A percentile compares a stretch with the other conserved stretches of the same genome.
These are phyloP conservation scores for Megalurothrips usitatus DNA, from an alignment of 2,888 invertebrate genomes.

Conservation along the genomic window DNA sequence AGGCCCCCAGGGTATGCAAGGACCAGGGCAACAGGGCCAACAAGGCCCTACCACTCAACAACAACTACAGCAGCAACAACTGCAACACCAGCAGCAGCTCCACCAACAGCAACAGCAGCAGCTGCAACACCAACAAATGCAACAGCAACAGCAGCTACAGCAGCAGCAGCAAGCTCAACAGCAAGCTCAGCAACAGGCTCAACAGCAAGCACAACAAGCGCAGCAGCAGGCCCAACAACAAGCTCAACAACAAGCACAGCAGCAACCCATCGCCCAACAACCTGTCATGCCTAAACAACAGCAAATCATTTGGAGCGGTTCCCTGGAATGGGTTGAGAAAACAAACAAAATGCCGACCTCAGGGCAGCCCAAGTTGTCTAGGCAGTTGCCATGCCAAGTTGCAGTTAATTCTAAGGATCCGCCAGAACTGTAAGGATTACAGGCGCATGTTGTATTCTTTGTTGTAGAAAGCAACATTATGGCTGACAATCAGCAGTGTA, in stretches of 20 bases:
- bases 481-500: no score
- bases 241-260: constrained; percentile 33
- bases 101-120: constrained; percentile 45
- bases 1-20: constrained; percentile 3
- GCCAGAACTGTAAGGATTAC: constrained; percentile 66
- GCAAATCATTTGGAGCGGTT: constrained; percentile 66
- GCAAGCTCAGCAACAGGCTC: constrained; percentile 33
- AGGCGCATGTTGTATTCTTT: constrained; percentile 22
- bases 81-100: constrained; percentile 34
- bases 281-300: constrained; percentile 29
- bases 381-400: constrained; percentile 74
- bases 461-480: no score
- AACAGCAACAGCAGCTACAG: constrained; percentile 41
- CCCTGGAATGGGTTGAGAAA: constrained; percentile 91
- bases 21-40: neutral
- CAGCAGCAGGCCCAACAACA: constrained; percentile 28
- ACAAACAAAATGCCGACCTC: constrained; percentile 60
- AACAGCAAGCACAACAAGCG: constrained; percentile 30
- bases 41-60: constrained; percentile 25
- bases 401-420: constrained; percentile 70
- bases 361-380: constrained; percentile 69
- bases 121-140: constrained; percentile 40
- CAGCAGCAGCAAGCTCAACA: constrained; percentile 44
- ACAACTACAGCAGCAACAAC: constrained; percentile 33
- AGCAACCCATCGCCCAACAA: constrained; percentile 33